Evolutionary conservation across 2,113 vertebrate species (phyloP).

Genomic region (Sander lucioperca): DNA sequence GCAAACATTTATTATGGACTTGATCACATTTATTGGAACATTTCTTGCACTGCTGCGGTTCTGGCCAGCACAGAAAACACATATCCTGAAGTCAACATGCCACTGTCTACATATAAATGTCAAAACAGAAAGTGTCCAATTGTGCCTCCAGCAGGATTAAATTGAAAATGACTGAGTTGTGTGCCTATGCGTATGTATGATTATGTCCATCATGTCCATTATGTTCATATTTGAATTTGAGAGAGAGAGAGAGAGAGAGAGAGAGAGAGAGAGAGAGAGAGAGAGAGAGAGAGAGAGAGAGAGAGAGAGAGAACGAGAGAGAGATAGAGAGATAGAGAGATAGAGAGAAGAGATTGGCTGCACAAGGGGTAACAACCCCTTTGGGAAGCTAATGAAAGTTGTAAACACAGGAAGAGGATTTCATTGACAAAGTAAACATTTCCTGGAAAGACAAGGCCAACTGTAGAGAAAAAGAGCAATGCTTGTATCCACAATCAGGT

Average conservation of each 20-base stretch:
- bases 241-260: background rate
- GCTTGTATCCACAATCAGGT: slow-evolving; percentile 37
- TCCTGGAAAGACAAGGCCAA: slow-evolving; percentile 55
- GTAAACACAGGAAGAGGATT: slow-evolving; percentile 74
- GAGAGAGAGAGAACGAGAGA: background rate
- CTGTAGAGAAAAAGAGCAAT: slow-evolving; percentile 15
- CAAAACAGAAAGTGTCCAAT: slow-evolving; percentile 44
- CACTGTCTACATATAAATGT: slow-evolving; percentile 55
- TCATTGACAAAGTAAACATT: slow-evolving; percentile 75
- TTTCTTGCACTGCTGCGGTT: slow-evolving; percentile 22
- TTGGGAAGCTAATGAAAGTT: slow-evolving; percentile 64
- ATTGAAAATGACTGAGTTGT: slow-evolving; percentile 42
- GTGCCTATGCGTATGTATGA: slow-evolving; percentile 9
- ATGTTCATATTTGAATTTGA: slow-evolving; percentile 17
- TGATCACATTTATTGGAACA: slow-evolving; percentile 63
- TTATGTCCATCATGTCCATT: slow-evolving; percentile 24
- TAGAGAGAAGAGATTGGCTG: slow-evolving; percentile 21
- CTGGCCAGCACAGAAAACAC: slow-evolving; percentile 34
- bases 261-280: background rate
- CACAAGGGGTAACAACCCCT: slow-evolving; percentile 46
- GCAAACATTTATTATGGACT: slow-evolving; percentile 40
- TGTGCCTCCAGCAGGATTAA: slow-evolving; percentile 52
- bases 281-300: background rate
- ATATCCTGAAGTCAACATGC: slow-evolving; percentile 37
- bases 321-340: background rate